Evolutionary conservation across 2,888 invertebrate genomes (phyloP), one percentile per base, ranked within the genome.

Genomic region (Sphecodes monilicornis): DNA sequence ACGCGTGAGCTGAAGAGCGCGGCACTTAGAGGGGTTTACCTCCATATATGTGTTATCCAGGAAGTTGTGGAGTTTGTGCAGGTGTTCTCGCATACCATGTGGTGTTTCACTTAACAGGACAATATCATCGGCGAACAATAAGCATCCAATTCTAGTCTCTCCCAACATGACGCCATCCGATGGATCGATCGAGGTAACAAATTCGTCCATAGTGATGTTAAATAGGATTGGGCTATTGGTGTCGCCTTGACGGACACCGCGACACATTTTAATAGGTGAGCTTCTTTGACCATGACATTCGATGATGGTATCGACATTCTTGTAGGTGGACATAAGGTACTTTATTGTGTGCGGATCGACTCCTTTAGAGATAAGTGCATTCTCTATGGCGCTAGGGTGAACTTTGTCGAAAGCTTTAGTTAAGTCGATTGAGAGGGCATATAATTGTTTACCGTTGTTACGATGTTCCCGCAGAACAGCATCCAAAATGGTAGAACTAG

Each of bases 151-250:
- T 72, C 22, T 57, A 5, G 41, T 57, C 0, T 60, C 11, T 1
- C 73, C 57, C 2, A 73, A 8, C 0, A 5, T 39, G 0, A 60
- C 73, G 2, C 73, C 73, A n/a, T 41, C 39, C 26, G 73, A 26
- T 2, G 73, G 39, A 3, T 73, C n/a, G 0, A 73, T 41, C 4
- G 73, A 73, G 0, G 39, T 5, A 1, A 73, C 73, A 3, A 73
- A 73, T 4, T 73, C 57, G 8, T 73, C 73, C 57, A 73, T 41
- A 1, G 8, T 29, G 73, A 73, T 60, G 29, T 73, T 73, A 41
- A 73, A 73, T 0, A 73, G 73, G 1, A 73, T 73, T 26, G 73
- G 73, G 8, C 73, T 73, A 26, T 60, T 41, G 3, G 73, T 73
- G 11, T 73, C 73, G 10, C 73, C 73, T 8, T 73, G 73, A 0